These are phyloP conservation scores for Leucophora obtusa DNA, from an alignment of 2,888 invertebrate genomes.

Conservation along the genomic window DNA sequence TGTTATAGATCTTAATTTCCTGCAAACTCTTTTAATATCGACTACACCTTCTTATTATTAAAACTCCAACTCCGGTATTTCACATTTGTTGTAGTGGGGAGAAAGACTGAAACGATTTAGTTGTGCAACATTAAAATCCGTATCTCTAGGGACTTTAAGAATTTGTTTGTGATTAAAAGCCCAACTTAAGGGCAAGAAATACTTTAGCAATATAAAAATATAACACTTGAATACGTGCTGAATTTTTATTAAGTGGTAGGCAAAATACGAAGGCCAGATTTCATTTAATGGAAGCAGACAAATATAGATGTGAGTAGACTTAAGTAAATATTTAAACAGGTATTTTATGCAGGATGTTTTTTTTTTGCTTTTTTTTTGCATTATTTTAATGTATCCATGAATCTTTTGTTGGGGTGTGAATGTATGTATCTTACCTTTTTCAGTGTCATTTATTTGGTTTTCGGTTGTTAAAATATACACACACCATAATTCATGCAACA, in stretches of 20 bases:
- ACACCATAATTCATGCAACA: slow-evolving; percentile 61
- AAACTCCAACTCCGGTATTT: slow-evolving; percentile 5
- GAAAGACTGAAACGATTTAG: slow-evolving; percentile 50
- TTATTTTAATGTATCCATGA: slow-evolving; percentile 36
- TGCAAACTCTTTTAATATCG: slow-evolving; percentile 47
- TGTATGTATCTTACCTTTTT: slow-evolving; percentile 35
- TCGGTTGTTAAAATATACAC: slow-evolving; percentile 33
- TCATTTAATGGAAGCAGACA: slow-evolving; percentile 35
- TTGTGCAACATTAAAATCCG: slow-evolving; percentile 56
- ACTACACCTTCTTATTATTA: slow-evolving; percentile 49
- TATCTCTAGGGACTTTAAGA: slow-evolving; percentile 48
- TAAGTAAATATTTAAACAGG: slow-evolving; percentile 61
- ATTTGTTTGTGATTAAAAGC: slow-evolving; percentile 59
- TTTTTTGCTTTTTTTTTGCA: slow-evolving; percentile 7
- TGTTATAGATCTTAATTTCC: slow-evolving; percentile 52
- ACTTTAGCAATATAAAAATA: slow-evolving; percentile 17
- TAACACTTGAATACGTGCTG: slow-evolving; percentile 29
- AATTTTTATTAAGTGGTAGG: slow-evolving; percentile 52
- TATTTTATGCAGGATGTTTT: slow-evolving; percentile 8
- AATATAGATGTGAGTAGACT: slow-evolving; percentile 10
- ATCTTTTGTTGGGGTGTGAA: background rate
- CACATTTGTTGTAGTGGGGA: background rate
- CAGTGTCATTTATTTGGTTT: slow-evolving; percentile 31
- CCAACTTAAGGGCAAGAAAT: background rate
- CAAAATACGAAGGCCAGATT: slow-evolving; percentile 40